A percentile compares a stretch with the other conserved stretches of the same genome.
These are phyloP conservation scores for Solenopsis invicta DNA, from an alignment of 1,140 invertebrate species.

Conservation along the genomic window DNA sequence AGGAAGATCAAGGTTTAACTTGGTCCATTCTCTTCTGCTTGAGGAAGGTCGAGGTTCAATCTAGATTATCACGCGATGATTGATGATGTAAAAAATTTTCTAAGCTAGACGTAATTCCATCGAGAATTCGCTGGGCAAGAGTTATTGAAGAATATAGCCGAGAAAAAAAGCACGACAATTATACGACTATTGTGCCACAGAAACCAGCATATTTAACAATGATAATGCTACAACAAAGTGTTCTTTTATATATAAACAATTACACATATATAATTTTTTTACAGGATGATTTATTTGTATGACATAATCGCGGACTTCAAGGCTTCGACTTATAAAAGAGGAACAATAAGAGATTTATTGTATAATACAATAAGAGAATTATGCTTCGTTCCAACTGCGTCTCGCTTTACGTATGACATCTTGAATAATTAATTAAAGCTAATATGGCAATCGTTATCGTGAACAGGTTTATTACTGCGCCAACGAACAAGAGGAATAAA, in stretches of 20 bases:
- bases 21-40: too few species aligned
- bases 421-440: conserved; percentile 41
- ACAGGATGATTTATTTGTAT: not conserved
- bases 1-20: too few species aligned
- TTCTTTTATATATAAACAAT: not conserved
- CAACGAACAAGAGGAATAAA: not conserved
- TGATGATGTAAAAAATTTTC: not conserved
- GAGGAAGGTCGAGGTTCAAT: too few species aligned
- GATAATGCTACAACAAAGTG: not conserved
- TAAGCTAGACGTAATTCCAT: not conserved
- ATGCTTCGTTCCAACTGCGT: not conserved
- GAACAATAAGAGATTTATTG: not conserved
- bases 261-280: not conserved
- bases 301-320: not conserved
- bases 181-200: not conserved
- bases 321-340: not conserved
- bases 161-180: not conserved
- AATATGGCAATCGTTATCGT: conserved; percentile 26
- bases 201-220: not conserved
- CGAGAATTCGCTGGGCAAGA: not conserved
- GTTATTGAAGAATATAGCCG: not conserved
- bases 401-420: not conserved
- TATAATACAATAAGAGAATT: not conserved
- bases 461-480: not conserved
- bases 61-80: too few species aligned